phyloP scores from a whole-genome alignment of 2,113 vertebrate genomes.

The Hassar affinis region DNA sequence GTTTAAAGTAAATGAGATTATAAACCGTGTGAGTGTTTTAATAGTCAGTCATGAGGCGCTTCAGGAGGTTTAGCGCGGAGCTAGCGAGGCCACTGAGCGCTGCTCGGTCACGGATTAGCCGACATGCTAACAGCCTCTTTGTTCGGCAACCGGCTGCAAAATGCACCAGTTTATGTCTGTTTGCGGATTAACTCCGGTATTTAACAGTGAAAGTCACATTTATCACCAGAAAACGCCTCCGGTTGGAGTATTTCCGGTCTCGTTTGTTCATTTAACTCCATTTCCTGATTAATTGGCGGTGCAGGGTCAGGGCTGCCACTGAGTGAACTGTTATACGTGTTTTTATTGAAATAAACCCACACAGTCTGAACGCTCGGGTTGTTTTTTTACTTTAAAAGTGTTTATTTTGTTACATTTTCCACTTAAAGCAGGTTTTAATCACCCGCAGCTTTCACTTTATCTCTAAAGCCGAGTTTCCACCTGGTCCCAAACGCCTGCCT shows the following conservation, averaged over 20 bases:
- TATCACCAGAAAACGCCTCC: not conserved
- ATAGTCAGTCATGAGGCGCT: too few species aligned
- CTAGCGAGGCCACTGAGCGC: constrained; percentile 34
- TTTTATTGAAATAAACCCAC: not conserved
- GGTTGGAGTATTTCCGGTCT: not conserved
- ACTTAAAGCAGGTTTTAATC: not conserved
- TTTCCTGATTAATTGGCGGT: not conserved
- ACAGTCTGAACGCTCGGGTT: too few species aligned
- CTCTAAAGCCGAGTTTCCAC: not conserved
- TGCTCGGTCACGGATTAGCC: too few species aligned
- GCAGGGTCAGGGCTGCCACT: too few species aligned
- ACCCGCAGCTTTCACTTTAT: not conserved
- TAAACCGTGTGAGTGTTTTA: too few species aligned
- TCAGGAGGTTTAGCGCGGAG: constrained; percentile 23
- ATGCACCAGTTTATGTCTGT: not conserved
- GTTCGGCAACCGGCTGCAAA: constrained; percentile 23
- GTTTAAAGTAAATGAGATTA: too few species aligned
- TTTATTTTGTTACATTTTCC: not conserved
- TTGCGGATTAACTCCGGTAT: not conserved
- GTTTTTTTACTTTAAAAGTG: too few species aligned
- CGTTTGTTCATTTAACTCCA: not conserved
- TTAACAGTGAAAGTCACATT: not conserved
- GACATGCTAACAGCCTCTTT: constrained; percentile 41
- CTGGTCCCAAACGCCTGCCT: not conserved
- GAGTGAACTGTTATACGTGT: not conserved